These are phyloP conservation scores for Poeciliopsis turneri DNA, from an alignment of 2,797 vertebrate genomes.

Conservation along the genomic window DNA sequence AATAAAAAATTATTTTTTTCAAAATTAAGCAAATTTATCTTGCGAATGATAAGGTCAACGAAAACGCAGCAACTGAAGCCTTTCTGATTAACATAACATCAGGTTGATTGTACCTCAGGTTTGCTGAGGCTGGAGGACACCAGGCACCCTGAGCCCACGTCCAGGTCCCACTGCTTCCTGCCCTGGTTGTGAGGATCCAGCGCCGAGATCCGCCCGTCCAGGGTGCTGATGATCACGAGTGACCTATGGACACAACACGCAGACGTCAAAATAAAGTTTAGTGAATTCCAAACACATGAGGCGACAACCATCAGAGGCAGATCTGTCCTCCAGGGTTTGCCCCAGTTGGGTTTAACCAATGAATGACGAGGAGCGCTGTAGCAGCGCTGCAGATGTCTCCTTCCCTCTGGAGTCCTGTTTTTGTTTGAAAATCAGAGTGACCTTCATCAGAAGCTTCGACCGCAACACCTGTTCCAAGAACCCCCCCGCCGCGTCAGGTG, in stretches of 20 bases:
- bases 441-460: conserved; percentile 52
- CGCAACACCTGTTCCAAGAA: conserved; percentile 56
- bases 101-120: conserved; percentile 88
- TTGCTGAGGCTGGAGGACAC: conserved; percentile 98
- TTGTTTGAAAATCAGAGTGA: conserved; percentile 44
- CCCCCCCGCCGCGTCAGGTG: conserved; percentile 29
- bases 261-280: conserved; percentile 2
- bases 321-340: background rate
- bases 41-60: too few species aligned
- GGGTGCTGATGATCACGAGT: conserved; percentile 95
- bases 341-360: background rate
- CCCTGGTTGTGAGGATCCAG: conserved; percentile 94
- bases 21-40: too few species aligned
- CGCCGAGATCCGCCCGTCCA: conserved; percentile 95
- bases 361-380: conserved; percentile 14
- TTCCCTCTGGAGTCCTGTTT: conserved; percentile 17
- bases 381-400: conserved; percentile 44
- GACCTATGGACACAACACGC: conserved; percentile 77
- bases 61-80: background rate
- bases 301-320: background rate
- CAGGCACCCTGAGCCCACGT: conserved; percentile 92
- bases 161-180: conserved; percentile 96
- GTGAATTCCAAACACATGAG: background rate
- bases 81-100: background rate
- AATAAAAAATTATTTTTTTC: too few species aligned